Percentiles rank a stretch among this genome's conserved stretches.
phyloP scores from a whole-genome alignment of 2,888 invertebrate species.

The Euzophera pinguis region DNA sequence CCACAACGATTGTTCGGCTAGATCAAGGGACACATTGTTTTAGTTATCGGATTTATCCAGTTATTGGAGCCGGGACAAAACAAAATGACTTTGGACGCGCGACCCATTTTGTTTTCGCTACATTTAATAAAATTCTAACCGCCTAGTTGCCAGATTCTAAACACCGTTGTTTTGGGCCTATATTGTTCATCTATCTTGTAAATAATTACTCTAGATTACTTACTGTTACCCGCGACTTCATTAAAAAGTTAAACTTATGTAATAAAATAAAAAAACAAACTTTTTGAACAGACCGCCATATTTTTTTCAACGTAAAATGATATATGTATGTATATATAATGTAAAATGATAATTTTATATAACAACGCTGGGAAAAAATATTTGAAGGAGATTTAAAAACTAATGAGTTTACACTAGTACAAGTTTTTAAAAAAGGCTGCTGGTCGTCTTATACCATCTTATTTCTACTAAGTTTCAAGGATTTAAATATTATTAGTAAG shows the following conservation, averaged over 20 bases:
- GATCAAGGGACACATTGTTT: background rate
- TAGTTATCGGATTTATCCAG: background rate
- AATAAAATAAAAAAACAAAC: too few relatives aligned
- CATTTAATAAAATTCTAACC: conserved; percentile 1
- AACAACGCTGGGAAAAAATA: too few relatives aligned
- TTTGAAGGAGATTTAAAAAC: too few relatives aligned
- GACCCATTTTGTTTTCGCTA: background rate
- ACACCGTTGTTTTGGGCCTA: background rate
- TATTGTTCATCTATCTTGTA: too few relatives aligned
- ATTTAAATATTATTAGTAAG: background rate
- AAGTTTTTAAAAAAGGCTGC: background rate
- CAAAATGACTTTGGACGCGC: background rate
- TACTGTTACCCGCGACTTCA: too few relatives aligned
- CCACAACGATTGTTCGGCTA: background rate
- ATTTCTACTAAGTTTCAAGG: background rate
- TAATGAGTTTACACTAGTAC: too few relatives aligned
- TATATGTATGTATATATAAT: too few relatives aligned
- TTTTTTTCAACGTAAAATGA: too few relatives aligned
- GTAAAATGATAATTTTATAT: too few relatives aligned
- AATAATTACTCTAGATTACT: too few relatives aligned
- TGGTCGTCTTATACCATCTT: background rate
- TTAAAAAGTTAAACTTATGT: too few relatives aligned
- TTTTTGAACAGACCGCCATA: too few relatives aligned
- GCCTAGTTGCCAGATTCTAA: background rate
- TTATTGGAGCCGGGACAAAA: background rate